These are phyloP conservation scores for Leptogaster cylindrica DNA, from an alignment of 2,888 invertebrate genomes.

Conservation along the genomic window DNA sequence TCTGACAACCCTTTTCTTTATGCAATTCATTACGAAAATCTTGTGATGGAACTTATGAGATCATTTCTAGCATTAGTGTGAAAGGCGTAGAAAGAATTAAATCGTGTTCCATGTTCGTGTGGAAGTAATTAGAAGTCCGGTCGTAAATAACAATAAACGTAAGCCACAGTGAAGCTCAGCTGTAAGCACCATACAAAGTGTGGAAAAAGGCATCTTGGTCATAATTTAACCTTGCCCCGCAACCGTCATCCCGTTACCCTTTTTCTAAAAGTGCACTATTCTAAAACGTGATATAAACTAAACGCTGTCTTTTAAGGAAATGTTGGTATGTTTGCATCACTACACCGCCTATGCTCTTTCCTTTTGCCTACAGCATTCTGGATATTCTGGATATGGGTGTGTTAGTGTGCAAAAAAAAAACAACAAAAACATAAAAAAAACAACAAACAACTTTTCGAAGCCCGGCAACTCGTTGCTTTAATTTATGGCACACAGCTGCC, in stretches of 20 bases:
- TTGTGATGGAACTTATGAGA: too few relatives aligned
- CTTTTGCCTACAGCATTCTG: not conserved
- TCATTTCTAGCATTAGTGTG: not conserved
- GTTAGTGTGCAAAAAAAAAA: constrained; percentile 15
- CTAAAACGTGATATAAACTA: constrained; percentile 12
- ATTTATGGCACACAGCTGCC: constrained; percentile 39
- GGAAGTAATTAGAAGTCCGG: constrained; percentile 26
- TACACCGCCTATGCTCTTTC: not conserved
- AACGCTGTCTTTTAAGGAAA: constrained; percentile 25
- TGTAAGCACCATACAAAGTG: not conserved
- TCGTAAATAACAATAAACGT: constrained; percentile 31
- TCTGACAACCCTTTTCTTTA: too few relatives aligned
- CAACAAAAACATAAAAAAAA: too few relatives aligned
- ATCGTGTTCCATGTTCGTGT: not conserved
- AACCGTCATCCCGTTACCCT: too few relatives aligned
- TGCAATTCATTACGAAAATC: too few relatives aligned
- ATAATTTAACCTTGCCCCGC: constrained; percentile 22
- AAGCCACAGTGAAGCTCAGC: constrained; percentile 4
- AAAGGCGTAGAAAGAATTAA: not conserved
- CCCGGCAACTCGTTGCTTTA: constrained; percentile 31
- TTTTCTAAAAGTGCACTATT: constrained; percentile 10
- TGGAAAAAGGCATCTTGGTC: constrained; percentile 5
- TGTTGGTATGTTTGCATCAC: constrained; percentile 21
- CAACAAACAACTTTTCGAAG: constrained; percentile 18
- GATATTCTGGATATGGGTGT: not conserved